Evolutionary conservation across 2,797 vertebrate species (phyloP).

Genomic region (Heteromormyrus szaboi): DNA sequence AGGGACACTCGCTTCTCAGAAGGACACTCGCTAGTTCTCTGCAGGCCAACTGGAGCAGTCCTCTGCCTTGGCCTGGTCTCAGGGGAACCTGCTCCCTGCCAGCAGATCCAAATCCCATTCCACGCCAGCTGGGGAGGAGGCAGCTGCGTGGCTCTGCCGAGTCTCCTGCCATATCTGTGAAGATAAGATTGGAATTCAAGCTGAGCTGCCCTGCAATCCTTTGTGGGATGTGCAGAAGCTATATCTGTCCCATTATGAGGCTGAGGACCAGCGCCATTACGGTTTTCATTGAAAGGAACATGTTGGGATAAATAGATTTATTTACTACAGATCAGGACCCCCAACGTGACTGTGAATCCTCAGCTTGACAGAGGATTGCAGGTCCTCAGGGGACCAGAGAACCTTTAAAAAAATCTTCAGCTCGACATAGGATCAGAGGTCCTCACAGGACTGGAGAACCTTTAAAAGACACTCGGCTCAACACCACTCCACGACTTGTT

Average conservation of each 20-base stretch:
- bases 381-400: background rate
- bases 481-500: background rate
- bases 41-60: conserved; percentile 15
- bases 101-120: conserved; percentile 6
- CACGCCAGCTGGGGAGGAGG: background rate
- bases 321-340: background rate
- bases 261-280: background rate
- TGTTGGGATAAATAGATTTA: background rate
- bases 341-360: background rate
- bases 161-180: conserved; percentile 17
- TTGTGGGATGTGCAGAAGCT: background rate
- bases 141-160: conserved; percentile 11
- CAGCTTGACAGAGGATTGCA: background rate
- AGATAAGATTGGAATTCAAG: conserved; percentile 20
- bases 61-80: conserved; percentile 9
- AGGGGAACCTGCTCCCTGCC: conserved; percentile 9
- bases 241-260: background rate
- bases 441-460: background rate
- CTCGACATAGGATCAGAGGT: background rate
- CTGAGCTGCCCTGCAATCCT: background rate
- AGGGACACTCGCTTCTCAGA: conserved; percentile 6
- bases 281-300: background rate
- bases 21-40: conserved; percentile 18
- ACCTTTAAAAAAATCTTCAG: background rate
- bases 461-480: background rate